A percentile compares a stretch with the other conserved stretches of the same genome.
Conservation (phyloP, 2,888 invertebrate species). For the Ellobium chinense region DNA sequence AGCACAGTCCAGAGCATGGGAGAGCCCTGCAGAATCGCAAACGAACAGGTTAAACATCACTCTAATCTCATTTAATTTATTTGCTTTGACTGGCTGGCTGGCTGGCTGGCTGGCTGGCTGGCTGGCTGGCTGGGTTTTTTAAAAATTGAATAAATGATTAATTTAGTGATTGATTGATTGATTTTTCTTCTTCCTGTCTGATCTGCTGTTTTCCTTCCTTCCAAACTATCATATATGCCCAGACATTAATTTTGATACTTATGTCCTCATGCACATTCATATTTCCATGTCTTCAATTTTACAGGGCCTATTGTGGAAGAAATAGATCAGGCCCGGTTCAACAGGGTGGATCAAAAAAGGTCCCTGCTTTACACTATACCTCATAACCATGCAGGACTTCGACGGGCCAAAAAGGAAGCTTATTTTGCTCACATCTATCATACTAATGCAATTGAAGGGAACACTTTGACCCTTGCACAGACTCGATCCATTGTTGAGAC, state of each 20-base stretch:
- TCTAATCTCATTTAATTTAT: too few species aligned
- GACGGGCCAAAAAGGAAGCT: conserved; percentile 94
- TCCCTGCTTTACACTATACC: conserved; percentile 90
- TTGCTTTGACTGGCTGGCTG: too few species aligned
- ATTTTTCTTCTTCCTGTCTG: background rate
- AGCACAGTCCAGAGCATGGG: conserved; percentile 88
- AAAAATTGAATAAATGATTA: too few species aligned
- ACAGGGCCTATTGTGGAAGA: conserved; percentile 88
- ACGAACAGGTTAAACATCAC: conserved; percentile 85
- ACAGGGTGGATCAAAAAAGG: conserved; percentile 90
- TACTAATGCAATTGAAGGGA: conserved; percentile 98
- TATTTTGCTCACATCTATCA: conserved; percentile 97
- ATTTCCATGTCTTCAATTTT: background rate
- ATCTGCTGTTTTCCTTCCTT: background rate
- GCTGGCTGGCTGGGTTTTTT: too few species aligned
- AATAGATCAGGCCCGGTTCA: conserved; percentile 88
- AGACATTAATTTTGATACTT: background rate
- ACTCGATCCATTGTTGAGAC: conserved; percentile 95
- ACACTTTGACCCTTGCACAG: conserved; percentile 95
- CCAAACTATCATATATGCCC: background rate
- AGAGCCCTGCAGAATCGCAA: conserved; percentile 84
- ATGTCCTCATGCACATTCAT: background rate
- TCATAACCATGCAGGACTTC: conserved; percentile 87
- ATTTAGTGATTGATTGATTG: too few species aligned
- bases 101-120: too few species aligned